Evolutionary conservation across 2,797 vertebrate species (phyloP), one percentile per base, ranked within the genome.

Genomic region (Danionella dracula): DNA sequence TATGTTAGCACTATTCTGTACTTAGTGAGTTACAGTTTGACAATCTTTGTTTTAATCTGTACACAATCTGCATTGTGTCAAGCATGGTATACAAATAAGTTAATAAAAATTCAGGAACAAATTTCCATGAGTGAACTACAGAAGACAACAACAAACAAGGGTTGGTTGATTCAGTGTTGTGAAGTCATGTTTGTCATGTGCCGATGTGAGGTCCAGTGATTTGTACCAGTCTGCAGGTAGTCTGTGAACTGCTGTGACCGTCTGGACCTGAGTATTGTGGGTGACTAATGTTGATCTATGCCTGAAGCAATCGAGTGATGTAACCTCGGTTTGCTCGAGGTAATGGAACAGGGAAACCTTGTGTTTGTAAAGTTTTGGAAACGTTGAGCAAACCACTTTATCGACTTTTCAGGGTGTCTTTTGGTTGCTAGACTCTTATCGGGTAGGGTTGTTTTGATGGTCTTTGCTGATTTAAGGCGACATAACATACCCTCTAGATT

Each of bases 21-120:
- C n/a, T n/a, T n/a, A n/a, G n/a, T n/a, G n/a, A n/a, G n/a, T n/a
- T n/a, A n/a, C n/a, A n/a, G n/a, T n/a, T n/a, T n/a, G n/a, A n/a
- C n/a, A n/a, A n/a, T 56, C 63, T 56, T 65, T 65, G n/a, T 45
- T 17, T 46, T 8, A 10, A 20, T 46, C 49, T 50, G 53, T 68
- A 65, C 64, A 60, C 35, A 27, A 37, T 41, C 23, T 35, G 19
- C 45, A 58, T 13, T 10, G 58, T 72, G 81, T 82, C 79, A 73
- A 64, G 64, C 35, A 68, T 68, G 71, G 21, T 42, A 44, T 58
- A 27, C 27, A 23, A 58, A 29, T 40, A 35, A 44, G 31, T 66
- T 34, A 21, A 51, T 50, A 50, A 34, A 13, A 29, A 59, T 23
- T 4, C 23, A 44, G 63, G 55, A 45, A 57, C 27, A 21, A 48